phyloP scores from a whole-genome alignment of 2,888 invertebrate genomes.

The Toxonevra muliebris region DNA sequence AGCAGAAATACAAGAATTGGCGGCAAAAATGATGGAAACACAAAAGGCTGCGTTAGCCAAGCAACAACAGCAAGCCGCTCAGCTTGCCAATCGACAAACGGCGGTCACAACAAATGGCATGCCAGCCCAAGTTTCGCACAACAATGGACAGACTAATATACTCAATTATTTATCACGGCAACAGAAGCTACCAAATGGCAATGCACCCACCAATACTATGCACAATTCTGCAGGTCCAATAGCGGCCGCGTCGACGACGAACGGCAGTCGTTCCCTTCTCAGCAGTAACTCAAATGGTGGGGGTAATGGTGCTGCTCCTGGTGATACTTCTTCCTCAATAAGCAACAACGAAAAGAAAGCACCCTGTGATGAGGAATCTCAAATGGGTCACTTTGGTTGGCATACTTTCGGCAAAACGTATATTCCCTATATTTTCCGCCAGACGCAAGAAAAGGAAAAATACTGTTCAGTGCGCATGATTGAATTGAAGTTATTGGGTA shows the following conservation, averaged over 20 bases:
- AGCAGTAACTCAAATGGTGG: conserved; percentile 37
- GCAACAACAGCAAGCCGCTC: conserved; percentile 60
- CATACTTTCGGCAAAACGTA: conserved; percentile 83
- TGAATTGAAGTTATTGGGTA: conserved; percentile 88
- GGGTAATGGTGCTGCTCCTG: conserved; percentile 23
- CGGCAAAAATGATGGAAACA: conserved; percentile 86
- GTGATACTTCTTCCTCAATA: conserved; percentile 55
- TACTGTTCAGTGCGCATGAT: conserved; percentile 96
- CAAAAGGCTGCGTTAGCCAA: conserved; percentile 73
- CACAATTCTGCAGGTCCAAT: conserved; percentile 7
- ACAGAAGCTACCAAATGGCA: conserved; percentile 56
- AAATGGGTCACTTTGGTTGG: conserved; percentile 90
- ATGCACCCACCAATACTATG: conserved; percentile 19
- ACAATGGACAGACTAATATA: conserved; percentile 68
- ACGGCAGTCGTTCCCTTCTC: conserved; percentile 37
- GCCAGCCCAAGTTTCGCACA: conserved; percentile 51
- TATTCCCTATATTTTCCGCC: conserved; percentile 89
- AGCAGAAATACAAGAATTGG: conserved; percentile 86
- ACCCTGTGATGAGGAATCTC: conserved; percentile 76
- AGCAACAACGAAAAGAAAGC: conserved; percentile 49
- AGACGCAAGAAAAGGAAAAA: conserved; percentile 71
- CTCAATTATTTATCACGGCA: conserved; percentile 70
- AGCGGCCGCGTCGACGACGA: conserved; percentile 36
- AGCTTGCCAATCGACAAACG: conserved; percentile 53
- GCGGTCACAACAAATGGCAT: conserved; percentile 49